A percentile compares a stretch with the other conserved stretches of the same genome.
Conservation (phyloP, 2,797 vertebrate species). For the Xiphophorus birchmanni region DNA sequence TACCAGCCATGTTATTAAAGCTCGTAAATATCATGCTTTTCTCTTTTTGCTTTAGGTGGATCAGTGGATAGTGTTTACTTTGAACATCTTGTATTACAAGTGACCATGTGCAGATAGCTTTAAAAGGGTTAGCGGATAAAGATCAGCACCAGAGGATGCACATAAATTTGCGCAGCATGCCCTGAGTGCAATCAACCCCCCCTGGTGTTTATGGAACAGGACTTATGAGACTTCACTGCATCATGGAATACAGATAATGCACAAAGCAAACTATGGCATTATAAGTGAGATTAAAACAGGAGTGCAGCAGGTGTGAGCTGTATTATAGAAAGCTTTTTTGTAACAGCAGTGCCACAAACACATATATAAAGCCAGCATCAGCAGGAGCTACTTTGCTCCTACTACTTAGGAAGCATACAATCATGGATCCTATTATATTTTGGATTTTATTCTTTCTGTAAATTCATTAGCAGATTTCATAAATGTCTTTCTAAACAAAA, state of each 20-base stretch:
- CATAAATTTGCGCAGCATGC: slow-evolving; percentile 34
- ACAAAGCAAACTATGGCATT: slow-evolving; percentile 19
- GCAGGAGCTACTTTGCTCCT: background rate
- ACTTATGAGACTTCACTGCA: slow-evolving; percentile 25
- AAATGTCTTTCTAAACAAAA: slow-evolving; percentile 9
- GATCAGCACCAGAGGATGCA: slow-evolving; percentile 22
- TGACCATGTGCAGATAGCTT: slow-evolving; percentile 11
- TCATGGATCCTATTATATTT: background rate
- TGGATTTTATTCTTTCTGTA: background rate
- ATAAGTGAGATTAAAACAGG: slow-evolving; percentile 31
- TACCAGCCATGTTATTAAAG: background rate
- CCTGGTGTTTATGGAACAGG: slow-evolving; percentile 18
- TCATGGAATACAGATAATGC: slow-evolving; percentile 28
- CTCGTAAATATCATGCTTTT: background rate
- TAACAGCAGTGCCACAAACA: background rate
- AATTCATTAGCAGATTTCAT: background rate
- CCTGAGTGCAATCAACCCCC: slow-evolving; percentile 43
- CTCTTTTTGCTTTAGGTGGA: background rate
- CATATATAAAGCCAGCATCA: background rate
- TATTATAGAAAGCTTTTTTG: slow-evolving; percentile 17
- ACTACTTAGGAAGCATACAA: background rate
- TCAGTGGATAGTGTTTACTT: background rate
- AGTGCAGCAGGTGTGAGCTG: slow-evolving; percentile 4
- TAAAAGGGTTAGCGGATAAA: slow-evolving; percentile 17
- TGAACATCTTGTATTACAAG: slow-evolving; percentile 8